Base-by-base conservation (phyloP, 2,797 vertebrate genomes). In the Onychomys arenicola region DNA sequence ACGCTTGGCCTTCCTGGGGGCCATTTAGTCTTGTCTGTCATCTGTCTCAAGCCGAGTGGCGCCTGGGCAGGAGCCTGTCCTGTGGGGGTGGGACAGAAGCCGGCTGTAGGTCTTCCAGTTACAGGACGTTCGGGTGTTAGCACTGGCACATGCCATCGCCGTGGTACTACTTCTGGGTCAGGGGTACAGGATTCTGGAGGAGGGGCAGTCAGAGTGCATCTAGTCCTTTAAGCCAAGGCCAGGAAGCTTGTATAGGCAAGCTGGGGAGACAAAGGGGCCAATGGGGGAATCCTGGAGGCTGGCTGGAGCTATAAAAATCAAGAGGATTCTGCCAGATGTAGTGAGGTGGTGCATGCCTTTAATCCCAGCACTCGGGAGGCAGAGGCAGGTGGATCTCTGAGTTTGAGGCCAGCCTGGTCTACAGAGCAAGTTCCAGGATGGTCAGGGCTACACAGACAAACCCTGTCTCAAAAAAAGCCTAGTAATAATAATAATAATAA, bases 11-110 rank as follows among this genome's bases (percentile, higher is more conserved):
- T 69, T 93, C 83, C 94, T 69, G 19, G 95, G 80, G 92, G 97
- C 63, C 92, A 95, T 59, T 96, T 96, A 96, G 76, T 88, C 76
- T 91, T 52, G 37, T 97, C 96, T 93, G 49, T 88, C 27, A 29
- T 91, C 93, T 96, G 63, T 71, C 63, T 55, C 10, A 73, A 93
- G 91, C 77, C 1, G 0, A 96, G 94, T 78, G 97, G 95, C 46
- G 16, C 94, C 96, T 90, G 73, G 83, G 59, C 71, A 84, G 78
- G 76, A 94, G 63, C 93, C 85, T 89, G 84, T 90, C 6, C 0
- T 82, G 88, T 88, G 52, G 81, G 95, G 49, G 81, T 9, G 17
- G 61, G 67, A 55, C 91, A 75, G 83, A 96, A 59, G 40, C 14
- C 59, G 67, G 19, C 82, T 91, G 34, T 14, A n/a, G 78, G 78